phyloP scores from a whole-genome alignment of 2,113 vertebrate genomes.

The Megaceryle torquata region DNA sequence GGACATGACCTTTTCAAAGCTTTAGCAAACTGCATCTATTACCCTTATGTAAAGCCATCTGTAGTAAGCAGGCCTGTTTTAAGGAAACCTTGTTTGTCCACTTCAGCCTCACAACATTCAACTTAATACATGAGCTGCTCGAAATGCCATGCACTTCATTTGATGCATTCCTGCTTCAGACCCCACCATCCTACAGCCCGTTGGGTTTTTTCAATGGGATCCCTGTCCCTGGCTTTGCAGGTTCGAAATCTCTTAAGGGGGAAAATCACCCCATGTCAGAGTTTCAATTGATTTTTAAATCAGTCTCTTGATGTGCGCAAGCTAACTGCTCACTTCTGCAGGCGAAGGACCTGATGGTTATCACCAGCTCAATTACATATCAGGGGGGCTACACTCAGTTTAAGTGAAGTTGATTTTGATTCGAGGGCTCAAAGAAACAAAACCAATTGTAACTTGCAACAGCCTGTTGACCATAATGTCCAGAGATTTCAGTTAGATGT shows the following conservation, averaged over 20 bases:
- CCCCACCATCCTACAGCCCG: neutral
- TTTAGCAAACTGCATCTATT: neutral
- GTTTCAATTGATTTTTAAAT: slow-evolving; percentile 44
- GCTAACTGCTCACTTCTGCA: neutral
- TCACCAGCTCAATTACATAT: neutral
- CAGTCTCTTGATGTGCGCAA: slow-evolving; percentile 19
- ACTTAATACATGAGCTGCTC: neutral
- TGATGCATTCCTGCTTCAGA: neutral
- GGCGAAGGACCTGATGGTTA: slow-evolving; percentile 23
- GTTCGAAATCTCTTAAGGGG: neutral
- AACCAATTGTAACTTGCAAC: neutral
- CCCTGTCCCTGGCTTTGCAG: neutral
- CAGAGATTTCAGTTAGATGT: neutral
- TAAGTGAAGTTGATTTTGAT: slow-evolving; percentile 2
- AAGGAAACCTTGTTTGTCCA: neutral
- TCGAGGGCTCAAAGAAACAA: neutral
- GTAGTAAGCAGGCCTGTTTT: neutral
- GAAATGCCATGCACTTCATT: neutral
- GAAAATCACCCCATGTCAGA: neutral
- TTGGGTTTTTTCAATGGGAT: neutral
- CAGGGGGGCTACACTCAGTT: neutral
- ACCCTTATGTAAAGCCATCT: neutral
- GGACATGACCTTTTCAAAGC: neutral
- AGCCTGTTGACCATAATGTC: neutral
- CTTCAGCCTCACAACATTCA: neutral